phyloP scores from a whole-genome alignment of 2,113 vertebrate species.

The Phylloscopus trochiloides region DNA sequence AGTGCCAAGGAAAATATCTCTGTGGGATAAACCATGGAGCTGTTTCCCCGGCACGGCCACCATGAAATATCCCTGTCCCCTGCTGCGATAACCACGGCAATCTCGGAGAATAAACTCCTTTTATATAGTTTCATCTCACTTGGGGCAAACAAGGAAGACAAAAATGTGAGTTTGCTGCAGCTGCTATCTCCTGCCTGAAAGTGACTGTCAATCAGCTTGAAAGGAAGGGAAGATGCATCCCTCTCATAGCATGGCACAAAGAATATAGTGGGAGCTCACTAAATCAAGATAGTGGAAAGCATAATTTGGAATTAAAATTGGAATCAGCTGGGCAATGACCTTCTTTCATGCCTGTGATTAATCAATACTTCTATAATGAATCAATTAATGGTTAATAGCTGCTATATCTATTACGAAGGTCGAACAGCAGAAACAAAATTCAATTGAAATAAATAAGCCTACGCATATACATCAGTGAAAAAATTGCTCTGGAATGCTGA shows the following conservation, averaged over 20 bases:
- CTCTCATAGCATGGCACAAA: neutral
- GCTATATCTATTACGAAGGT: neutral
- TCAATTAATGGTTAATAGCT: neutral
- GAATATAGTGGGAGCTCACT: neutral
- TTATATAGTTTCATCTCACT: slow-evolving; percentile 20
- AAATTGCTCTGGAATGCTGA: neutral
- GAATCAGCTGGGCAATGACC: neutral
- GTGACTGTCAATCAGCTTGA: slow-evolving; percentile 29
- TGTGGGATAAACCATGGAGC: too few species aligned
- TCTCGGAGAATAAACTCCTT: neutral
- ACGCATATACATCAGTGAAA: neutral
- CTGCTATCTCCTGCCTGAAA: slow-evolving; percentile 1
- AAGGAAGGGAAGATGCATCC: neutral
- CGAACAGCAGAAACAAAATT: neutral
- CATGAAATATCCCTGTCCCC: too few species aligned
- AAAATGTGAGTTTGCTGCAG: neutral
- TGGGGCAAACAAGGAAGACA: neutral
- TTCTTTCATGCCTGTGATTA: neutral
- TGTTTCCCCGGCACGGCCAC: too few species aligned
- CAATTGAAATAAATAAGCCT: neutral
- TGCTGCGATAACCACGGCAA: too few species aligned
- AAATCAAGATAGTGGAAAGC: neutral
- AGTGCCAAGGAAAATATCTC: too few species aligned
- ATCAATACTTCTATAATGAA: neutral
- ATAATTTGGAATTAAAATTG: neutral